Evolutionary conservation across 1,140 invertebrate species (phyloP), one percentile per base, ranked within the genome.

Genomic region (Pantala flavescens): DNA sequence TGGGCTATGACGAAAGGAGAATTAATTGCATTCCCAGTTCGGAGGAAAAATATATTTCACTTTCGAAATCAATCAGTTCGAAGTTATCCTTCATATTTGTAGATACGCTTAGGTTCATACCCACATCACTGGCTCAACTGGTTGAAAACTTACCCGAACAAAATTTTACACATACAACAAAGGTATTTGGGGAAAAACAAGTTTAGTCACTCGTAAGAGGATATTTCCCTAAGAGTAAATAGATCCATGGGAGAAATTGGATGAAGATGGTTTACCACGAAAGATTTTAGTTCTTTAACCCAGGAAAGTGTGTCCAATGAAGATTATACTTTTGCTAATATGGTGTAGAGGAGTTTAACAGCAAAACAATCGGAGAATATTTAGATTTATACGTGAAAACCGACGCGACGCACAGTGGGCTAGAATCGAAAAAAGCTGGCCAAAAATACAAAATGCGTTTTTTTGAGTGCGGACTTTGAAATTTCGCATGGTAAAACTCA

Each of bases 201-300:
- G 16, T 49, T 16, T 49, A 11, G 43, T 49, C 16, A 49, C 43
- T 9, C 16, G 43, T 16, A 49, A 49, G 43, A 16, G 16, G 16
- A 11, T 81, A 9, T 81, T 79, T 70, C 79, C 79, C 23, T 81
- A 81, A 76, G 79, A 80, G 24, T 80, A 79, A 72, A 77, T 80
- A 63, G 75, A 79, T 74, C 70, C 71, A 3, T 73, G 73, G 23
- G 75, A 78, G 11, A 79, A 76, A 75, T 80, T 79, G 74, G 24
- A 79, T 19, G 77, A 80, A 43, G 77, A 71, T n/a, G 10, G 75
- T 28, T 74, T 81, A 23, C 80, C 82, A 74, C 24, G 76, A 78
- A 77, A 73, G 14, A 11, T 82, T 82, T 73, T 77, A 78, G 76
- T 73, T 24, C 63, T 0, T 73, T 81, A 16, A 49, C 43, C 10